These are phyloP conservation scores for Venusia cambrica DNA, from an alignment of 2,888 invertebrate species.

Conservation along the genomic window DNA sequence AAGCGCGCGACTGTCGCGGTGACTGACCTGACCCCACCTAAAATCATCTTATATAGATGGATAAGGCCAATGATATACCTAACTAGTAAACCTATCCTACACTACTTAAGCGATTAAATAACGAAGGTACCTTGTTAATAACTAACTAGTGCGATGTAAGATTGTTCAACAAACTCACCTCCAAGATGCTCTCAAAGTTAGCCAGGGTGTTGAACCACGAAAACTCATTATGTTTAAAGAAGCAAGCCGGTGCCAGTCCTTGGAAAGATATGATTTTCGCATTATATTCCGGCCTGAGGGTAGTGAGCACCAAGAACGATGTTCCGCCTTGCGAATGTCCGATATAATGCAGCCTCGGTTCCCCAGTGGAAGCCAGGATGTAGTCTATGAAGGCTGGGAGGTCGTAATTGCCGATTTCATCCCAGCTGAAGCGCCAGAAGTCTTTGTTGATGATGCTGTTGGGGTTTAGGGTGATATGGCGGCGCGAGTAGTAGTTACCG, in stretches of 20 bases:
- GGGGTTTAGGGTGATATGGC: slow-evolving; percentile 41
- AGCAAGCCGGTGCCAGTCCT: slow-evolving; percentile 60
- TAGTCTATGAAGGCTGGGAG: slow-evolving; percentile 50
- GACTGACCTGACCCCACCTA: no score
- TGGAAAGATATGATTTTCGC: slow-evolving; percentile 57
- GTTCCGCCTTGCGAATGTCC: slow-evolving; percentile 68
- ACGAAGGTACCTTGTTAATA: no score
- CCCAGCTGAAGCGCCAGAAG: slow-evolving; percentile 61
- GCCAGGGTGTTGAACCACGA: slow-evolving; percentile 34
- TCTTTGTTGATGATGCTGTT: slow-evolving; percentile 34
- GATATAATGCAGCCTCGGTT: slow-evolving; percentile 49
- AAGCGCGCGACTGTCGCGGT: no score
- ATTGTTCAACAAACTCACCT: slow-evolving; percentile 39
- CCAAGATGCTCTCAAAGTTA: slow-evolving; percentile 38
- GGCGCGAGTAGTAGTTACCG: slow-evolving; percentile 84
- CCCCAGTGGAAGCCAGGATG: slow-evolving; percentile 39
- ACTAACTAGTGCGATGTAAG: no score
- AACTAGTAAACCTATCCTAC: no score
- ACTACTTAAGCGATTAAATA: no score
- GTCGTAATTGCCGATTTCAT: slow-evolving; percentile 55
- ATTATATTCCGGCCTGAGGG: slow-evolving; percentile 57
- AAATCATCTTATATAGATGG: no score
- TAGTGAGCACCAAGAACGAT: slow-evolving; percentile 54
- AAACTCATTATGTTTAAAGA: slow-evolving; percentile 43
- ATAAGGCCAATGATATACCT: no score